Evolutionary conservation across 2,113 vertebrate genomes (phyloP).

Genomic region (Crocuta crocuta): DNA sequence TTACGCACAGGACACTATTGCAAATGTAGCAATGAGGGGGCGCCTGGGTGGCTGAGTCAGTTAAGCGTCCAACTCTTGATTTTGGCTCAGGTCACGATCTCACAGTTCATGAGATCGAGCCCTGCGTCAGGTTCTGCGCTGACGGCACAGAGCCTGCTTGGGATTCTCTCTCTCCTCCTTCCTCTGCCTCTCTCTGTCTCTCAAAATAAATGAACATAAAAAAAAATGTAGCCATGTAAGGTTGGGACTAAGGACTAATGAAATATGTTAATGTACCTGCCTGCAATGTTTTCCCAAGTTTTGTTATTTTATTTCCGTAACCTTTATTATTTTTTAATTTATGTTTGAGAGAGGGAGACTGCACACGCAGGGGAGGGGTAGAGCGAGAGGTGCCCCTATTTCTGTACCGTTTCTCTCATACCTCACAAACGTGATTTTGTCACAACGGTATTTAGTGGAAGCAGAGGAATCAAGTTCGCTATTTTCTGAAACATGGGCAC

Average conservation of each 20-base stretch:
- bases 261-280: neutral
- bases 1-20: neutral
- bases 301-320: slow-evolving; percentile 66
- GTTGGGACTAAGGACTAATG: neutral
- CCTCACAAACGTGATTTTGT: slow-evolving; percentile 27
- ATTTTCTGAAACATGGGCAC: slow-evolving; percentile 12
- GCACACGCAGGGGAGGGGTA: too few species aligned
- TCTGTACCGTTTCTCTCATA: slow-evolving; percentile 52
- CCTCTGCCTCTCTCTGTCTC: too few species aligned
- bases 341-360: too few species aligned
- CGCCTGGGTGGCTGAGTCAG: too few species aligned
- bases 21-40: neutral
- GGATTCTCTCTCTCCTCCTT: too few species aligned
- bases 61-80: too few species aligned
- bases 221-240: neutral
- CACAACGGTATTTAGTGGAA: slow-evolving; percentile 1
- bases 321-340: neutral
- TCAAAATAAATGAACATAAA: too few species aligned
- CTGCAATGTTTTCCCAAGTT: neutral
- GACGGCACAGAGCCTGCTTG: too few species aligned
- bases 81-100: too few species aligned
- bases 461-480: slow-evolving; percentile 13
- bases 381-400: neutral
- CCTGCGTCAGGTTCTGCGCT: too few species aligned
- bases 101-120: too few species aligned